phyloP scores from a whole-genome alignment of 2,797 vertebrate species.

The Arvicola amphibius region DNA sequence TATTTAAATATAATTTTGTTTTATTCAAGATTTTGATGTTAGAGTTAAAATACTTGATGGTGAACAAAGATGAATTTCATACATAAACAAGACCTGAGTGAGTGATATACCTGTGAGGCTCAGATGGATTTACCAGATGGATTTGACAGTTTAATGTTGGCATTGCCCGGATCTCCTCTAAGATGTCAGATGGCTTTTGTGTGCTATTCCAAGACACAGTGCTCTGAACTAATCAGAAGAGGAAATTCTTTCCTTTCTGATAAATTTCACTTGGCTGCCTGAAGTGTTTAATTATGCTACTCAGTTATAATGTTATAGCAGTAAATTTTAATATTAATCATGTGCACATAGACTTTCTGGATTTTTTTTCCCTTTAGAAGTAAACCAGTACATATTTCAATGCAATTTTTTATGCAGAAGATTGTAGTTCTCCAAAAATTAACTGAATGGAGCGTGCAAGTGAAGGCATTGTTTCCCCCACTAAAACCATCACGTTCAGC shows the following conservation, averaged over 20 bases:
- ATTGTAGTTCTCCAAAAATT: neutral
- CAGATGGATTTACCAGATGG: slow-evolving; percentile 15
- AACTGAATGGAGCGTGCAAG: neutral
- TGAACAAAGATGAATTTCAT: slow-evolving; percentile 38
- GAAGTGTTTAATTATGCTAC: slow-evolving; percentile 10
- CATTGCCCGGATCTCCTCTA: neutral
- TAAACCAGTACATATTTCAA: slow-evolving; percentile 46
- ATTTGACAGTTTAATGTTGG: neutral
- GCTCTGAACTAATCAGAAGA: neutral
- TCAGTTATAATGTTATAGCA: slow-evolving; percentile 34
- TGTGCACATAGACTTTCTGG: neutral
- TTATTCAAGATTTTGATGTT: slow-evolving; percentile 34
- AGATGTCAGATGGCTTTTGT: neutral
- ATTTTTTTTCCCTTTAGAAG: slow-evolving; percentile 11
- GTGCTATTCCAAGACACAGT: neutral
- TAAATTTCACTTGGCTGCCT: slow-evolving; percentile 42
- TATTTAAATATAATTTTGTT: slow-evolving; percentile 27
- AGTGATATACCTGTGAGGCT: neutral
- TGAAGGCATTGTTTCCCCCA: neutral
- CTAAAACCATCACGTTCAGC: neutral
- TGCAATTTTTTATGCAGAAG: neutral
- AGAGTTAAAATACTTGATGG: neutral
- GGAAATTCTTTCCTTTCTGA: slow-evolving; percentile 42
- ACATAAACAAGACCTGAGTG: neutral
- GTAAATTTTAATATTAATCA: slow-evolving; percentile 2